phyloP scores from a whole-genome alignment of 2,797 vertebrate genomes.

The Girardinus metallicus region DNA sequence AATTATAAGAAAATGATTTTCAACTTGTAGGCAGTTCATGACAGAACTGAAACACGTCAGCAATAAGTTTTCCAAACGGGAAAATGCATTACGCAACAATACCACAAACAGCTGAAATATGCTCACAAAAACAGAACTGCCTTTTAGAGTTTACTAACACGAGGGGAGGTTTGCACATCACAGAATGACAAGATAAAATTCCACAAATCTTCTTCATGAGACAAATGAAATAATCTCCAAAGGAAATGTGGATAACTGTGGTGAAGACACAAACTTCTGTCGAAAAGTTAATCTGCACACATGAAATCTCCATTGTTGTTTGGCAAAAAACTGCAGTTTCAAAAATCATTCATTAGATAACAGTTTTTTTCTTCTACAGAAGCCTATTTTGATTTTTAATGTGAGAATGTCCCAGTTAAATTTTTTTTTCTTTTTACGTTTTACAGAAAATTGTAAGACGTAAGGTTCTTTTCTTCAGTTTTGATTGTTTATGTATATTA shows the following conservation, averaged over 20 bases:
- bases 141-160: not conserved
- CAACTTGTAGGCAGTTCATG: not conserved
- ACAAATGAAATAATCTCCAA: not conserved
- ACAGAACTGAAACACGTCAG: not conserved
- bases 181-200: not conserved
- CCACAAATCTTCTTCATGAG: not conserved
- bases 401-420: not conserved
- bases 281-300: not conserved
- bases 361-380: not conserved
- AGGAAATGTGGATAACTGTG: not conserved
- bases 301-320: not conserved
- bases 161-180: not conserved
- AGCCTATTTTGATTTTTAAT: not conserved
- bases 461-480: not conserved
- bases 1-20: not conserved
- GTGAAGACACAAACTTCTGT: not conserved
- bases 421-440: not conserved
- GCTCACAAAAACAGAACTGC: not conserved
- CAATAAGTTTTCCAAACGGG: not conserved
- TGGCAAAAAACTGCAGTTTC: not conserved
- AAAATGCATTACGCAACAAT: conserved; percentile 15
- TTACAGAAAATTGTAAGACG: not conserved
- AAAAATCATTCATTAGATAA: not conserved
- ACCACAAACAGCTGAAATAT: not conserved
- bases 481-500: not conserved